A percentile compares a stretch with the other conserved stretches of the same genome.
Conservation (phyloP, 2,113 vertebrate genomes). For the Hiodon alosoides region DNA sequence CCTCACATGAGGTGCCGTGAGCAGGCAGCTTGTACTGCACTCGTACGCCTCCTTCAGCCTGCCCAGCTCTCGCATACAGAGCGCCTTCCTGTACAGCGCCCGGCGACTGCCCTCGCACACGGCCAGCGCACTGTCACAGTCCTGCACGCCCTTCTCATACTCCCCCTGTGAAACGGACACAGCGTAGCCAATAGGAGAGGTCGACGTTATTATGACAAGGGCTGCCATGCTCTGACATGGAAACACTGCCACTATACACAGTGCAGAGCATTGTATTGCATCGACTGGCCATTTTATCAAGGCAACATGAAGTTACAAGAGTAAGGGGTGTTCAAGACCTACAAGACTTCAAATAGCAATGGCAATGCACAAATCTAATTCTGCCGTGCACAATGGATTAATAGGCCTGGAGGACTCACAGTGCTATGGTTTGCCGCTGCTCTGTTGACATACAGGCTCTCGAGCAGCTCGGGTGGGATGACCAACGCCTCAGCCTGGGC, state of each 20-base stretch:
- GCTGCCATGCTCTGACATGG: neutral
- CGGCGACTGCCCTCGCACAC: conserved; percentile 81
- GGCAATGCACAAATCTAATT: no score
- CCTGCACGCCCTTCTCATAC: conserved; percentile 82
- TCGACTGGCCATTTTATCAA: no score
- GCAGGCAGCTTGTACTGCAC: conserved; percentile 86
- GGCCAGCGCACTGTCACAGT: conserved; percentile 84
- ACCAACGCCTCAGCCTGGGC: conserved; percentile 84
- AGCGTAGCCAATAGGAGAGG: neutral
- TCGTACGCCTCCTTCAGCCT: conserved; percentile 90
- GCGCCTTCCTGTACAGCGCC: conserved; percentile 85
- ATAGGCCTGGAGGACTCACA: conserved; percentile 60
- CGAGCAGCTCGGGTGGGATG: conserved; percentile 82
- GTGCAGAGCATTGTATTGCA: no score
- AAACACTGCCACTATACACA: no score
- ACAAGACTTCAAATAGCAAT: no score
- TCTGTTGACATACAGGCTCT: conserved; percentile 87
- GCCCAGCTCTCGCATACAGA: conserved; percentile 81
- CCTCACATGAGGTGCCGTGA: conserved; percentile 85
- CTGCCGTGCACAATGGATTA: neutral
- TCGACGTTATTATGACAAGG: neutral
- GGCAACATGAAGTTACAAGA: no score
- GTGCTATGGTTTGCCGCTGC: conserved; percentile 84
- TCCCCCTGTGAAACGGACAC: conserved; percentile 63
- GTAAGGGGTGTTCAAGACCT: no score